These are phyloP conservation scores for Phalera bucephala DNA, from an alignment of 2,888 invertebrate species.

Conservation along the genomic window DNA sequence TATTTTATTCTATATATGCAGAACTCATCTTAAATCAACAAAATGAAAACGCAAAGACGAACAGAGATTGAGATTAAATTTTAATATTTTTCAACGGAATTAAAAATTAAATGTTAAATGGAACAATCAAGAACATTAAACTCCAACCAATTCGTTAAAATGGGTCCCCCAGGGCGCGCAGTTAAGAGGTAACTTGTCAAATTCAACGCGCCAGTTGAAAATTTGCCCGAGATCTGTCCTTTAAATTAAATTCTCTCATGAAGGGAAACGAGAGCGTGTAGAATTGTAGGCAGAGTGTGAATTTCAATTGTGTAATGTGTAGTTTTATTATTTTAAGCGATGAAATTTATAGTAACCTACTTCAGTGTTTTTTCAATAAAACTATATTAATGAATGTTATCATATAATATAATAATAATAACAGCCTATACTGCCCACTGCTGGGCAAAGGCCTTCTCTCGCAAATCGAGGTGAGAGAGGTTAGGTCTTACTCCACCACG, in stretches of 20 bases:
- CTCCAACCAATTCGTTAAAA: conserved; percentile 26
- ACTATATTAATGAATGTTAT: too few species aligned
- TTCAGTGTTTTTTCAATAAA: too few species aligned
- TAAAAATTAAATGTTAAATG: conserved; percentile 26
- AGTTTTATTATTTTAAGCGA: neutral
- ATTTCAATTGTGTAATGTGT: neutral
- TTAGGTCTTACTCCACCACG: too few species aligned
- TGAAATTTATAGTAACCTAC: too few species aligned
- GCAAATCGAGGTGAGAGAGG: too few species aligned
- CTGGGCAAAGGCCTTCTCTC: too few species aligned
- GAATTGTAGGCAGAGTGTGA: conserved; percentile 14
- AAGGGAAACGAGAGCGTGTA: conserved; percentile 9
- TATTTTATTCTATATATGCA: too few species aligned
- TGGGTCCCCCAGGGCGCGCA: conserved; percentile 19
- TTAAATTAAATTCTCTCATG: conserved; percentile 25
- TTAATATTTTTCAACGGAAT: conserved; percentile 10
- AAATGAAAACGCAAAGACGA: too few species aligned
- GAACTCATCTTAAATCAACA: too few species aligned
- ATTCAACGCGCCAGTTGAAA: conserved; percentile 32
- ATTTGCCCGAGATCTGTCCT: conserved; percentile 20
- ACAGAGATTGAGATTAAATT: too few species aligned
- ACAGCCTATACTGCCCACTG: too few species aligned
- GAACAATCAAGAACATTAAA: conserved; percentile 27
- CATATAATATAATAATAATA: too few species aligned
- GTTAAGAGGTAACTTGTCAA: conserved; percentile 47